Evolutionary conservation across 2,113 vertebrate genomes (phyloP), one percentile per base, ranked within the genome.

Genomic region (Psophia crepitans): DNA sequence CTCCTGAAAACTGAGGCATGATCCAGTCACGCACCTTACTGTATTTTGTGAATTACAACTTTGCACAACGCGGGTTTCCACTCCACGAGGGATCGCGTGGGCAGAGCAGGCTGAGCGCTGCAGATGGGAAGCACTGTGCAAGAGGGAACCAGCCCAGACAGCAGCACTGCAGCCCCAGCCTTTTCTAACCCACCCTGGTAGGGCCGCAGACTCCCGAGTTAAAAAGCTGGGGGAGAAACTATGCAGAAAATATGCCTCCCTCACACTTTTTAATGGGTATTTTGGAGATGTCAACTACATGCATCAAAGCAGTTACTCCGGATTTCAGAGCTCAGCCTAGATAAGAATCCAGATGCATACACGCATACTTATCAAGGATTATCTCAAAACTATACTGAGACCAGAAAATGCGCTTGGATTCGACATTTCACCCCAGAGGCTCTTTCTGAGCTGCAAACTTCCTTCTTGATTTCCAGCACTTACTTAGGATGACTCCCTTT

Each of bases 301-400:
- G 0, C 41, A 77, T 93, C 65, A 70, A 64, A 71, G 83, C 39
- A 71, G 56, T 89, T 82, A 87, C 48, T 92, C 39, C 11, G 64
- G 53, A 92, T 71, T 77, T 65, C 61, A 85, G 54, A 91, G 53
- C 77, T 88, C 80, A 90, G 57, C 17, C 53, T 51, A 91, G 89
- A 58, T 73, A 93, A 89, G 70, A 73, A 87, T 57, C 48, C 49
- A 92, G 88, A 78, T 71, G 60, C 69, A 89, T 51, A n/a, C 37
- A 75, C 41, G 24, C 68, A 80, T 66, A 83, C n/a, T 2, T 35
- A 95, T 26, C 75, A 68, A 61, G 77, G 86, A 95, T 96, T 96
- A 92, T 82, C 85, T 69, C 87, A 95, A 87, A 96, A 90, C n/a
- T 64, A 87, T 39, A 92, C 27, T 39, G 80, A 95, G 80, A 95